A percentile compares a stretch with the other conserved stretches of the same genome.
Evolutionary conservation across 2,797 vertebrate species (phyloP).

Genomic region (Sebastes miniatus): DNA sequence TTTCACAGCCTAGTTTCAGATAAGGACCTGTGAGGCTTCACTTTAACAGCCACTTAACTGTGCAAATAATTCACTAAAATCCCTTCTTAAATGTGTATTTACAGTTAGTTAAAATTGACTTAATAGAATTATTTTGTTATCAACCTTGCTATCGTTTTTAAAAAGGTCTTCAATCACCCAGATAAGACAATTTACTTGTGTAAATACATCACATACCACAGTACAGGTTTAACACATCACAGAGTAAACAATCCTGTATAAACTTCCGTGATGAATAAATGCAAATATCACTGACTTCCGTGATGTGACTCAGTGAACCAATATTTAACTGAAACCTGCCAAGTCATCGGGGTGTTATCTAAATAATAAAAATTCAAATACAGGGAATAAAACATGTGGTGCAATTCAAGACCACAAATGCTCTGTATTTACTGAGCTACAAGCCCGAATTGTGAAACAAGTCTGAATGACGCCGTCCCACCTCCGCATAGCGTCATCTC

Average conservation of each 20-base stretch:
- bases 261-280: conserved; percentile 20
- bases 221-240: conserved; percentile 11
- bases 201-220: conserved; percentile 8
- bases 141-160: neutral
- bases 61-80: neutral
- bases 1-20: neutral
- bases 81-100: neutral
- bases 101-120: neutral
- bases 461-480: neutral
- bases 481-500: neutral
- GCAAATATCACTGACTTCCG: conserved; percentile 15
- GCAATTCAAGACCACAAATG: neutral
- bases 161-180: neutral
- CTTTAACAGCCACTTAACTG: neutral
- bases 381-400: neutral
- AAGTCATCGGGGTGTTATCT: neutral
- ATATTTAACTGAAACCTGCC: conserved; percentile 2
- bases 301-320: conserved; percentile 7
- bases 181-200: neutral
- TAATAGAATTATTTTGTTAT: neutral
- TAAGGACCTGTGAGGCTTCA: neutral
- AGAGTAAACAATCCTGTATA: conserved; percentile 22
- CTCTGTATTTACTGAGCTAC: neutral
- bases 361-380: conserved; percentile 31
- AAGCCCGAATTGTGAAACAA: neutral